Base-by-base conservation (phyloP, 2,888 invertebrate genomes). In the Catocala nupta region DNA sequence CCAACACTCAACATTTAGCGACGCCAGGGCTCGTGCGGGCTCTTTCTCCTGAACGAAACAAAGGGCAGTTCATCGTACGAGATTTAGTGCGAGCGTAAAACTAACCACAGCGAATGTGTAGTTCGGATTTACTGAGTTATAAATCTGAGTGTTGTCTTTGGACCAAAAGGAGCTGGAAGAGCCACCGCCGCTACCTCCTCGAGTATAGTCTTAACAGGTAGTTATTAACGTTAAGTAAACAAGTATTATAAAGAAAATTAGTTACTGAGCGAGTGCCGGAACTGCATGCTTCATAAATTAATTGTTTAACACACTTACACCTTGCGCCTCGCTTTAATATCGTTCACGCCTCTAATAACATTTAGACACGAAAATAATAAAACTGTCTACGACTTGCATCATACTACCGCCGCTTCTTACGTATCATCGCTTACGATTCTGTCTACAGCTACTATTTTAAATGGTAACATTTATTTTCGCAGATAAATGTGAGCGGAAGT, bases 51-150 rank as follows among this genome's bases (percentile, higher is more conserved):
- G 59, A 70, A 60, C 58, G 72, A 81, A 80, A 81, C 80, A 81
- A 82, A 80, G 78, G 77, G 71, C 73, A 74, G 77, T 80, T 75
- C 76, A 75, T 80, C 69, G 78, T 56, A 67, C 65, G 66, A 83
- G 81, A 85, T 84, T 83, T 83, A 83, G 77, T 77, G 71, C 67
- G 70, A 71, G 70, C 72, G 77, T 73, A 74, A 79, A 80, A 76
- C 70, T 73, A 75, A 75, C 77, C 72, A 68, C 73, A 70, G 70
- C 65, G 56, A 73, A 69, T 77, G 75, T 75, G 74, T 70, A 79
- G 71, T 75, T 62, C 66, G 69, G 70, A 78, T 78, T 82, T 82
- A 81, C 78, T 57, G 74, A 71, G 79, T 70, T 72, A 73, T 77
- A 81, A 81, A 75, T 73, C 71, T 65, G 67, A 75, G 71, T 72